Evolutionary conservation across 2,888 invertebrate species (phyloP), one percentile per base, ranked within the genome.

Genomic region (Acanthosepion esculentum): DNA sequence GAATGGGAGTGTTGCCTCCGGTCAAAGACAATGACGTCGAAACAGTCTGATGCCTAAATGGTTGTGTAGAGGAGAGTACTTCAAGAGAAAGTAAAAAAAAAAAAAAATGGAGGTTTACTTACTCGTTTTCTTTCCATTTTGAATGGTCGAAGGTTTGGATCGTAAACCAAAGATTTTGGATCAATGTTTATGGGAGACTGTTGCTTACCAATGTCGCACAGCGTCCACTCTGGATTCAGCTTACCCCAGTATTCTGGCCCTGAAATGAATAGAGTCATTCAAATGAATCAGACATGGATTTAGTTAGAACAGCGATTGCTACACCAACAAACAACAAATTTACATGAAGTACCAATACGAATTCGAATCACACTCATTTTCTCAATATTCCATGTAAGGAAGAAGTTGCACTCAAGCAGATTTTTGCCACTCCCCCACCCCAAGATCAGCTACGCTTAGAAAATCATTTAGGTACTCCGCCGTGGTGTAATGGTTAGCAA

Each of bases 131-230:
- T 94, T 26, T 94, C 59, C 94, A 94, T 59, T 33, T 55, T 94
- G 29, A 94, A 94, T 20, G 94, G 94, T n/a, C 94, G 50, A 53
- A 94, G 64, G 48, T 94, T 94, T 48, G 94, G 94, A 48, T 94
- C 94, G 41, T 94, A 94, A 41, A 94, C 94, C 55, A 94, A 48
- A 20, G 55, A 41, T 59, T 64, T 94, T n/a, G 94, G 94, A 94
- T 94, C 94, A 53, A 94, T 94, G 41, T 94, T 64, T 48, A 94
- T 94, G 48, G 94, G 94, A 48, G 94, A 94, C 64, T 94, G 94
- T 55, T 94, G 94, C 41, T 94, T 94, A 18, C 94, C 94, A 33
- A 64, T 94, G 59, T 94, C 94, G 33, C 94, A 94, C 20, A 94
- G 94, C 15, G 59, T 64, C 94, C 94, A 94, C 7, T 94, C 94